These are phyloP conservation scores for Drosophila pseudotalamancana DNA, from an alignment of 2,888 invertebrate genomes.

Conservation along the genomic window DNA sequence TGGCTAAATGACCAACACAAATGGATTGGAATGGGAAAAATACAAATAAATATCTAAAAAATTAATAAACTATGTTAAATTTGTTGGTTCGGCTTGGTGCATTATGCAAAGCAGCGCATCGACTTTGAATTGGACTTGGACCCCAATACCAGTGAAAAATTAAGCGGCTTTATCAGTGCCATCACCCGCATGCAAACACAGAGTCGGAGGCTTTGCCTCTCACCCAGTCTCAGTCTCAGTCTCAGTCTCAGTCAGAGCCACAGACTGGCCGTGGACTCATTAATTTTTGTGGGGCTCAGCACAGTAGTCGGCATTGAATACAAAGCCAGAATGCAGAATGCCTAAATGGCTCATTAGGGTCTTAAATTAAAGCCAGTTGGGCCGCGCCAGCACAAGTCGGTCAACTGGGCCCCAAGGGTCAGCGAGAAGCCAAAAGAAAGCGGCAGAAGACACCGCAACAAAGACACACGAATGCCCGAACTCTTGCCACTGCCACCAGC, in stretches of 20 bases:
- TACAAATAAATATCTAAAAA: conserved; percentile 47
- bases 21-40: conserved; percentile 7
- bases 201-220: background rate
- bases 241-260: conserved; percentile 1
- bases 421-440: conserved; percentile 54
- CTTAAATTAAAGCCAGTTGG: conserved; percentile 75
- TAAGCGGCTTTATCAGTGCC: conserved; percentile 77
- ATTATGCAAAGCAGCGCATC: conserved; percentile 69
- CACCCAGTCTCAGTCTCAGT: conserved; percentile 8
- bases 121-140: conserved; percentile 27
- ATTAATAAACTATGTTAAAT: conserved; percentile 71
- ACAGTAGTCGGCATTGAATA: conserved; percentile 79
- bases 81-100: conserved; percentile 43
- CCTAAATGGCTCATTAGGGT: conserved; percentile 78
- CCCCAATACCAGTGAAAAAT: conserved; percentile 67
- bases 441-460: conserved; percentile 43
- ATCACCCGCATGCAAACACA: conserved; percentile 68
- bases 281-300: conserved; percentile 60
- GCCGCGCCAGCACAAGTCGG: conserved; percentile 61
- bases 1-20: conserved; percentile 20
- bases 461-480: no score
- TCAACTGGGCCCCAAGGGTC: conserved; percentile 65
- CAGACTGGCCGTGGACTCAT: conserved; percentile 71
- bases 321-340: conserved; percentile 72
- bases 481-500: conserved; percentile 27